Evolutionary conservation across 2,797 vertebrate species (phyloP), one percentile per base, ranked within the genome.

Genomic region (Fringilla coelebs): DNA sequence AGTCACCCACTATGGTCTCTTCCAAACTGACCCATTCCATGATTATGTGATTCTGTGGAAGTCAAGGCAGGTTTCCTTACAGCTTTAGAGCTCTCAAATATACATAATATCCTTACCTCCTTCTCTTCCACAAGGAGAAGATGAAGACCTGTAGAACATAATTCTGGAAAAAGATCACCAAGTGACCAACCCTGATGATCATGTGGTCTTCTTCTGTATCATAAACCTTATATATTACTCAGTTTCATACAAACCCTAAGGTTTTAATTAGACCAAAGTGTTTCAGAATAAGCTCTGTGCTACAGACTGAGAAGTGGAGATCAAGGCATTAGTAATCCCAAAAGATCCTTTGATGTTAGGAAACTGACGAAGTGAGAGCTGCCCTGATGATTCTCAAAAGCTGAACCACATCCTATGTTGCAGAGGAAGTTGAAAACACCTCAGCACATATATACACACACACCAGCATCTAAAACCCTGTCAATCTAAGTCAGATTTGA

Each of bases 361-460:
- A 94, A 96, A 88, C 73, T 94, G 85, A 94, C 45, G 1, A 95
- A 94, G 90, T 95, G 90, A 94, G 90, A 95, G 76, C 73, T 81
- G 66, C 36, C 85, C 66, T 88, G 82, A 89, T 93, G 88, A 90
- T 76, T 93, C 88, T 63, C 88, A 93, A 95, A 93, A 93, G 80
- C 66, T 78, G 85, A 93, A 91, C 57, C 70, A 83, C 36, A 89
- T 94, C 70, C 72, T 89, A 75, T 31, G 34, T 22, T 68, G 38
- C 82, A 89, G 79, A 92, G 88, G 89, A 95, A 92, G 88, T 32
- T 66, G 36, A 93, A 86, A 94, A 88, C 82, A 94, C 91, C 89
- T 29, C 9, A 2, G 20, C 41, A 54, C 16, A 45, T 41, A 45
- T 20, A 76, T 12, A 49, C 41, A n/a, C 38, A 46, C 7, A 26